Evolutionary conservation across 1,140 invertebrate species (phyloP).

Genomic region (Nylanderia fulva): DNA sequence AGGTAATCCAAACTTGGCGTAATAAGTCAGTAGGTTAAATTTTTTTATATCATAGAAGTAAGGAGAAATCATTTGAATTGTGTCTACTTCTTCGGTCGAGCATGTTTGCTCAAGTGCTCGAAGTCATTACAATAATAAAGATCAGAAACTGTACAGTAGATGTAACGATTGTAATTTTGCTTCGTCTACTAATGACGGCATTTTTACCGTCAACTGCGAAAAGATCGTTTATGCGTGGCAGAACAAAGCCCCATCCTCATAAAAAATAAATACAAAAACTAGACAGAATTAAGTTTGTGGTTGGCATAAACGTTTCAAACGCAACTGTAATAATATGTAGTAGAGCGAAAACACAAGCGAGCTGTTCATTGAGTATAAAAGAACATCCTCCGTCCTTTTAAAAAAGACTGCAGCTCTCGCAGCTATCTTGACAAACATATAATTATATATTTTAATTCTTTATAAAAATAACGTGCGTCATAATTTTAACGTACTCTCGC

Average conservation of each 20-base stretch:
- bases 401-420: neutral
- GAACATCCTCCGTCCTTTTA: neutral
- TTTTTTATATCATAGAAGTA: neutral
- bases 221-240: neutral
- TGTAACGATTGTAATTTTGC: constrained; percentile 51
- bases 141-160: constrained; percentile 6
- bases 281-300: neutral
- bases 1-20: constrained; percentile 33
- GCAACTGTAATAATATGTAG: constrained; percentile 4
- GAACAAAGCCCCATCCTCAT: neutral
- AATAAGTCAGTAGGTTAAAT: constrained; percentile 53
- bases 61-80: constrained; percentile 25
- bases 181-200: neutral
- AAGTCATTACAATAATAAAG: constrained; percentile 43
- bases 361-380: neutral
- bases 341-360: constrained; percentile 10
- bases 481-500: neutral
- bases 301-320: neutral
- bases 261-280: neutral
- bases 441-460: neutral
- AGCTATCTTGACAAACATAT: neutral
- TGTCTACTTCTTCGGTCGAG: constrained; percentile 1
- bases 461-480: neutral
- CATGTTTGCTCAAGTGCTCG: neutral
- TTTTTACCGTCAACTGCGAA: neutral